phyloP scores from a whole-genome alignment of 2,113 vertebrate genomes.

The Myotis yumanensis region DNA sequence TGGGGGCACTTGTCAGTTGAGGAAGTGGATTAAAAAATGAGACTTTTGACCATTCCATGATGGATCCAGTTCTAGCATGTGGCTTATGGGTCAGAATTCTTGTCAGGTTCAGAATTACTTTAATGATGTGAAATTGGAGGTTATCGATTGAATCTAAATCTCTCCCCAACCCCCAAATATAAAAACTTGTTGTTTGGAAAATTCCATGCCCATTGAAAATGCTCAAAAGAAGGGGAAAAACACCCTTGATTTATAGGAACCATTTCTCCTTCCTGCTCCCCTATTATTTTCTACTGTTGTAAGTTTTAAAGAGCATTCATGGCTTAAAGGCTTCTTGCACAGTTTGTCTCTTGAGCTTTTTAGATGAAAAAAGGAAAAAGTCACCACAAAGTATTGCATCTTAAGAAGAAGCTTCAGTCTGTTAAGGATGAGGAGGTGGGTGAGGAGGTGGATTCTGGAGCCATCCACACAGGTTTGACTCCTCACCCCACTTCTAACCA shows the following conservation, averaged over 20 bases:
- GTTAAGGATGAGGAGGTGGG: fast-evolving
- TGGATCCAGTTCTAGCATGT: neutral
- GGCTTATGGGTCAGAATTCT: conserved; percentile 43
- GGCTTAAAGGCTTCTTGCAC: conserved; percentile 1
- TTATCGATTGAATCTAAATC: conserved; percentile 48
- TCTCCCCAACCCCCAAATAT: conserved; percentile 6
- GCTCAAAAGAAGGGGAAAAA: neutral
- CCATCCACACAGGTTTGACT: neutral
- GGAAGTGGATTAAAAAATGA: conserved; percentile 47
- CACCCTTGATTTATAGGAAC: conserved; percentile 37
- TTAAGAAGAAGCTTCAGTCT: neutral
- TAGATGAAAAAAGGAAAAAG: conserved; percentile 10
- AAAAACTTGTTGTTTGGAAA: conserved; percentile 38
- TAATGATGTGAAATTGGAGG: conserved; percentile 64
- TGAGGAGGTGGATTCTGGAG: neutral
- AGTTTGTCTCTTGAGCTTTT: conserved; percentile 13
- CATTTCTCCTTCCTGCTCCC: neutral
- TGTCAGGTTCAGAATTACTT: conserved; percentile 55
- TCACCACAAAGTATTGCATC: neutral
- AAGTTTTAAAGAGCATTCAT: conserved; percentile 53
- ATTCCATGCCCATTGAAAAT: conserved; percentile 35
- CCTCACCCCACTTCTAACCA: neutral
- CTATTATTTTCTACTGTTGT: conserved; percentile 45
- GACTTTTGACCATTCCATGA: neutral
- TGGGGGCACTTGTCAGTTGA: neutral